phyloP scores from a whole-genome alignment of 1,140 invertebrate genomes.

The Drosophila serrata region DNA sequence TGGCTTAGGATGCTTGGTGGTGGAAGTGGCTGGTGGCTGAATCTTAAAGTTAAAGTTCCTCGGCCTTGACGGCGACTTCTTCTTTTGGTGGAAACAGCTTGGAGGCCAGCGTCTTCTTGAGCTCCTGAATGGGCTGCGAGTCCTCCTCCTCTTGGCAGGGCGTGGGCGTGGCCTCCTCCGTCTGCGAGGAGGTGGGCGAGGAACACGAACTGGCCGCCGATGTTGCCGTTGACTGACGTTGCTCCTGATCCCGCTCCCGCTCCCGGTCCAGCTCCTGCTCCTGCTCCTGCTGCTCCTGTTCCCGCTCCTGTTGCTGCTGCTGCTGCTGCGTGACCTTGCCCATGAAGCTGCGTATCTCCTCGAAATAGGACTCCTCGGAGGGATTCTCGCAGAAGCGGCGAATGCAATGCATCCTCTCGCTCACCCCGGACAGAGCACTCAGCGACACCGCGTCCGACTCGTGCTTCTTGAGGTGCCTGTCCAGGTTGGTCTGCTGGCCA shows the following conservation, averaged over 20 bases:
- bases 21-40: conserved; percentile 3
- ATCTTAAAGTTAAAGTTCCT: conserved; percentile 49
- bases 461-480: conserved; percentile 98
- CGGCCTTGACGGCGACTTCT: conserved; percentile 23
- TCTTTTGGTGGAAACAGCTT: conserved; percentile 54
- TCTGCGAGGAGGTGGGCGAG: conserved; percentile 66
- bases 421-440: conserved; percentile 86
- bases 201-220: conserved; percentile 67
- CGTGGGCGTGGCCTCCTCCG: conserved; percentile 57
- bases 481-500: conserved; percentile 99
- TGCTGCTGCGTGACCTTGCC: conserved; percentile 91
- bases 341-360: conserved; percentile 97
- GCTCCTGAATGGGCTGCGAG: conserved; percentile 51
- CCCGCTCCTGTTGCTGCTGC: conserved; percentile 68
- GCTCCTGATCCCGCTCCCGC: conserved; percentile 41
- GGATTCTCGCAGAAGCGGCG: conserved; percentile 82
- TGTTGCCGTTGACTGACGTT: conserved; percentile 68
- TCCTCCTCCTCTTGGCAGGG: conserved; percentile 60
- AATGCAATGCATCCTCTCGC: conserved; percentile 86
- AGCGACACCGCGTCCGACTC: conserved; percentile 92
- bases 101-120: conserved; percentile 61
- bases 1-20: conserved; percentile 55
- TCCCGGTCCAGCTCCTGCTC: conserved; percentile 53
- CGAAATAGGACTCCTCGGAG: conserved; percentile 94
- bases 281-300: conserved; percentile 71